Evolutionary conservation across 2,797 vertebrate species (phyloP), one percentile per base, ranked within the genome.

Genomic region (Lagodon rhomboides): DNA sequence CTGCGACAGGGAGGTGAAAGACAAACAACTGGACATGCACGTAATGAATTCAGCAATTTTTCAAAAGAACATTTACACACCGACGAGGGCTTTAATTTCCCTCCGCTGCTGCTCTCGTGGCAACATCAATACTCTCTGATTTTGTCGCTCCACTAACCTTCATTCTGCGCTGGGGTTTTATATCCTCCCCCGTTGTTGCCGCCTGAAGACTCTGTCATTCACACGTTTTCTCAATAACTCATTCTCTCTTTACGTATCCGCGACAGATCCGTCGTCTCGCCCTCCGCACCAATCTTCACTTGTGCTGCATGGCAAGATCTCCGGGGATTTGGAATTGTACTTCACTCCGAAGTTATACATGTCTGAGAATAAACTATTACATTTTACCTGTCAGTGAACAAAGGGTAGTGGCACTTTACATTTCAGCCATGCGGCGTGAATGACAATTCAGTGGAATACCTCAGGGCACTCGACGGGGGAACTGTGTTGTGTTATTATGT

Each of bases 51-150:
- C 16, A 38, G 18, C 56, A 16, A 3, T 58, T 68, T 75, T 65
- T 20, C n/a, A 46, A 67, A 73, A 22, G 2, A 75, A 23, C 41
- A n/a, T 49, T 75, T 70, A 64, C 0, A 43, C 13, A 50, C 46
- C 58, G 65, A 2, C 68, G 16, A 51, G 12, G 69, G 63, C 16
- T 84, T 79, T 77, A 51, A 79, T 81, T 77, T 59, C 23, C 18
- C 44, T 17, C 58, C 38, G 38, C 23, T 18, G 4, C 30, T 67
- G 49, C 25, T 64, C 46, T 74, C 47, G 63, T 43, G 38, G 67
- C 23, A 69, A 55, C 74, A 67, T 82, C 68, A 69, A 49, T 72
- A 62, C 44, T 27, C 53, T 65, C 61, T 59, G 61, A 72, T 68
- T 64, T 65, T 47, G 60, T 58, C 2, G 5, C 76, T 54, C 51